Conservation (phyloP, 1,140 invertebrate genomes). For the Neotoxoptera formosana region DNA sequence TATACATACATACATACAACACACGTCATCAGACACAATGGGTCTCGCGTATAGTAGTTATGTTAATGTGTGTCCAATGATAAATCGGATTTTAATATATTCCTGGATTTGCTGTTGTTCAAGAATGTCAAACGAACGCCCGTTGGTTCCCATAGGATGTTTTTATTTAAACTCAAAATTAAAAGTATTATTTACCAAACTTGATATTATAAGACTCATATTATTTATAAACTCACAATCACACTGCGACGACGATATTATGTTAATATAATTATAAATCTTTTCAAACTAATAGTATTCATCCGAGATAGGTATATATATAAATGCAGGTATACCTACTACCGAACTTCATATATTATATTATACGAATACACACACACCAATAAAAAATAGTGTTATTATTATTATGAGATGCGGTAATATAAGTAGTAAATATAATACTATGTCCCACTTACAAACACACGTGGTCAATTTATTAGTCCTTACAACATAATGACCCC, state of each 20-base stretch:
- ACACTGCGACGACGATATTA: background rate
- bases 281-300: background rate
- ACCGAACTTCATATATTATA: background rate
- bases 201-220: background rate
- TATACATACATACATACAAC: background rate
- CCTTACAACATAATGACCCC: background rate
- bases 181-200: background rate
- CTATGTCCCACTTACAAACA: background rate
- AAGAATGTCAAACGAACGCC: slow-evolving; percentile 38
- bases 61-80: slow-evolving; percentile 52
- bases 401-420: slow-evolving; percentile 13
- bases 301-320: background rate
- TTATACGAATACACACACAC: background rate
- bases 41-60: slow-evolving; percentile 50
- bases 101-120: slow-evolving; percentile 42
- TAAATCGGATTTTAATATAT: slow-evolving; percentile 53
- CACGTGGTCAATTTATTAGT: slow-evolving; percentile 33
- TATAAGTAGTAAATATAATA: background rate
- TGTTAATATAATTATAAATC: background rate
- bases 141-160: slow-evolving; percentile 21
- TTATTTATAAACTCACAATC: background rate
- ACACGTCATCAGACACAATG: slow-evolving; percentile 49
- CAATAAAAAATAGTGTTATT: slow-evolving; percentile 5
- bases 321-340: background rate
- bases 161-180: slow-evolving; percentile 26